These are phyloP conservation scores for Cichladusa arquata DNA, from an alignment of 2,113 vertebrate genomes.

Conservation along the genomic window DNA sequence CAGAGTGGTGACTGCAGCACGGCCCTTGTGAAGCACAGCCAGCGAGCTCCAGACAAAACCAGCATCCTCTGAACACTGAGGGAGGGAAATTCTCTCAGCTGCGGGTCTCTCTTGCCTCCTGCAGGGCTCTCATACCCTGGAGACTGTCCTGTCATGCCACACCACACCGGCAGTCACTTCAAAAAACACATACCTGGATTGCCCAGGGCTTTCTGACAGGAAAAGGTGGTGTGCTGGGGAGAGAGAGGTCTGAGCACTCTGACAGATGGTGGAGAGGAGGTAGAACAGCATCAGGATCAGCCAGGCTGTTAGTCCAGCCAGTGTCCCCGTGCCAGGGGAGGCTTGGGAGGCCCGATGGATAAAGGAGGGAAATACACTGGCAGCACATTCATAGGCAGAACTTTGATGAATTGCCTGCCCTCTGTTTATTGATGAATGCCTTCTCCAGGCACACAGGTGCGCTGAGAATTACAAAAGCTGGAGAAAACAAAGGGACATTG, in stretches of 20 bases:
- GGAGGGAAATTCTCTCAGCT: neutral
- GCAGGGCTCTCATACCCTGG: neutral
- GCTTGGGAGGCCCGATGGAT: neutral
- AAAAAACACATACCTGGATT: neutral
- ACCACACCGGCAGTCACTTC: neutral
- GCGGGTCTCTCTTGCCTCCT: neutral
- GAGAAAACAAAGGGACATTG: conserved; percentile 4
- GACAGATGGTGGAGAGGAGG: neutral
- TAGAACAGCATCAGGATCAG: neutral
- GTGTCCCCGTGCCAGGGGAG: neutral
- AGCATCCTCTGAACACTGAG: neutral
- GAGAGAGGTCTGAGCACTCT: neutral
- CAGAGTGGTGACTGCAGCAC: neutral
- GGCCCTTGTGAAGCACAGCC: neutral
- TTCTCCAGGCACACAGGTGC: conserved; percentile 36
- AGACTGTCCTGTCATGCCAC: neutral
- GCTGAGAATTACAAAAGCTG: neutral
- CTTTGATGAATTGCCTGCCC: neutral
- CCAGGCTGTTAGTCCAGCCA: neutral
- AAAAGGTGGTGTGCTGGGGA: fast-evolving
- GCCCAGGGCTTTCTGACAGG: neutral
- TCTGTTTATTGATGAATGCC: neutral
- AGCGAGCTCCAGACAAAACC: neutral
- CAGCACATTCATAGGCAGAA: neutral
- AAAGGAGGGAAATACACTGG: neutral